Evolutionary conservation across 1,140 invertebrate genomes (phyloP).

Genomic region (Sminthurides bifidus): DNA sequence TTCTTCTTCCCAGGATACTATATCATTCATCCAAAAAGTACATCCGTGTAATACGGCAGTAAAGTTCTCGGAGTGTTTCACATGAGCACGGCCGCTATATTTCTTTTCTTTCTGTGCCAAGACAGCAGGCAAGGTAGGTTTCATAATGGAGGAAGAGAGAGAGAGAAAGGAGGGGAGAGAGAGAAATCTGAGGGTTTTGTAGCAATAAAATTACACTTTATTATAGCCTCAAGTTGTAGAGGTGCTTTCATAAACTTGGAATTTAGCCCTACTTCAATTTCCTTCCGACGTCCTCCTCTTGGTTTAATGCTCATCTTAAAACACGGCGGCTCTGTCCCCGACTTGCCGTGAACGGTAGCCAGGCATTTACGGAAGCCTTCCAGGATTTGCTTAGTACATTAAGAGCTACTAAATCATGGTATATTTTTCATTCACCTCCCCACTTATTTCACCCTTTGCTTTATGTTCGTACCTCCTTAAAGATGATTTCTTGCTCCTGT

Average conservation of each 20-base stretch:
- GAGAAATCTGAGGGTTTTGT: constrained; percentile 24
- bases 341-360: neutral
- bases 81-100: neutral
- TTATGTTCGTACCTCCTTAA: neutral
- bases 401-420: constrained; percentile 30
- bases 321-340: neutral
- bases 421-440: constrained; percentile 20
- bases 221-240: constrained; percentile 31
- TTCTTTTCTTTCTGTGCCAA: neutral
- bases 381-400: constrained; percentile 30
- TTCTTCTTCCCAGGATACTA: no score
- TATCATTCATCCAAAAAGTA: no score
- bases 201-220: constrained; percentile 34
- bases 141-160: neutral
- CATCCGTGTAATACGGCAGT: no score
- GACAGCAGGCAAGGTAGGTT: neutral
- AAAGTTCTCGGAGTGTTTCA: no score
- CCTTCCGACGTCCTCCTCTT: neutral
- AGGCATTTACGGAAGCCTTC: constrained; percentile 9
- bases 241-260: constrained; percentile 28
- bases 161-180: constrained; percentile 1
- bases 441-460: constrained; percentile 8
- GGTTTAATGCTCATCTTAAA: neutral
- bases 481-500: no score
- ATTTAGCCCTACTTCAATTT: constrained; percentile 7